Base-by-base conservation (phyloP, 2,113 vertebrate genomes). In the Lepidothrix coronata region DNA sequence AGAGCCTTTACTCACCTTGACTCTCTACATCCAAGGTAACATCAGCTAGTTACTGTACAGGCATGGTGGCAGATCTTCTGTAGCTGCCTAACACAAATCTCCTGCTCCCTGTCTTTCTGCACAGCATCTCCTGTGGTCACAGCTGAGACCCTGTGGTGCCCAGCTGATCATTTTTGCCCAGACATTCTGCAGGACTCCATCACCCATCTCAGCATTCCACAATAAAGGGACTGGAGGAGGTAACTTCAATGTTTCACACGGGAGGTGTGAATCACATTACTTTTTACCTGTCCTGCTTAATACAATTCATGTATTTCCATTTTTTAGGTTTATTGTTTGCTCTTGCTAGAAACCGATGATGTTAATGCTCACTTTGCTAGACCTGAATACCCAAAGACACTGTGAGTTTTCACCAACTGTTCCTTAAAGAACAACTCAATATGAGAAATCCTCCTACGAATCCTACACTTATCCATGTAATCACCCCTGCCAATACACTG, bases 201-300 rank as follows among this genome's bases (percentile, higher is more conserved):
- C 5, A 0, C 28, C 30, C 22, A 2, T 41, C 66, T 75, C 0
- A 0, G 7, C 11, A 21, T 58, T n/a, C 37, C 12, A 2, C 5
- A 6, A n/a, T 19, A 49, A 74, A 85, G 72, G 23, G 54, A 46
- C 58, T 4, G 12, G 12, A 8, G 35, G 24, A 71, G 14, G 9
- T 71, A 31, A 63, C 23, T 58, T 18, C 30, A 13, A 18, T 12
- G 8, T 37, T 68, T 75, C 41, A 49, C 28, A 8, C 30, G 27
- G 0, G 1, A 85, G 25, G 31, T 68, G 78, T 0, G 1, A 68
- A 44, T 51, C 48, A 33, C 3, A 1, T 55, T 61, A 49, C 17
- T 68, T 87, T 68, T 85, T 59, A 23, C 37, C 16, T 81, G 24
- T 44, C 8, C 49, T 70, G 22, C 31, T 82, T 62, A 68, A 57